phyloP scores from a whole-genome alignment of 37 sponge, comb jelly and placozoan species.

The Sycon ciliatum region DNA sequence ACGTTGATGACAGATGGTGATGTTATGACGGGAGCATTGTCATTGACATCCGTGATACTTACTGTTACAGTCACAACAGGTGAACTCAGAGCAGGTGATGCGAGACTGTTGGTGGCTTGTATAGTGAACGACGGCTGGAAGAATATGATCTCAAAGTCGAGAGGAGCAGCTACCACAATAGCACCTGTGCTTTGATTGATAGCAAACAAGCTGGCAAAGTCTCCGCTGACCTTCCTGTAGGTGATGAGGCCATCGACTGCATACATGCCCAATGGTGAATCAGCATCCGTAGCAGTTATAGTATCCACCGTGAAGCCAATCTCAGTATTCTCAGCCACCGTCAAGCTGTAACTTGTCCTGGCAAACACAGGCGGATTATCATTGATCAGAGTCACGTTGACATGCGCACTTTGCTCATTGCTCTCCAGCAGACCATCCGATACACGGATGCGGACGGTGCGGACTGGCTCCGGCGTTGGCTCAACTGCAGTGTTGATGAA shows the following conservation, averaged over 20 bases:
- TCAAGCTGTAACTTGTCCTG: not conserved
- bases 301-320: not conserved
- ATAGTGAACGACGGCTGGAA: constrained; percentile 30
- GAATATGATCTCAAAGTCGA: constrained; percentile 31
- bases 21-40: constrained; percentile 30
- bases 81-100: not conserved
- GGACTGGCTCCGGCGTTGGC: constrained; percentile 23
- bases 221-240: constrained; percentile 44
- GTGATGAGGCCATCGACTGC: constrained; percentile 28
- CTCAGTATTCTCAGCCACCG: constrained; percentile 33
- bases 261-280: constrained; percentile 37
- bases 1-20: constrained; percentile 16
- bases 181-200: constrained; percentile 14
- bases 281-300: constrained; percentile 37
- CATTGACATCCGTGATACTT: constrained; percentile 34
- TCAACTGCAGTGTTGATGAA: constrained; percentile 27
- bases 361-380: constrained; percentile 56
- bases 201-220: constrained; percentile 35
- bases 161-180: not conserved
- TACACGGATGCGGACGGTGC: constrained; percentile 36
- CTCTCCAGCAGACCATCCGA: constrained; percentile 31
- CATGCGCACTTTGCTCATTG: constrained; percentile 15
- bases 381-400: constrained; percentile 25
- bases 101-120: constrained; percentile 27
- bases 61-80: constrained; percentile 23